Evolutionary conservation across 2,113 vertebrate species (phyloP), one percentile per base, ranked within the genome.

Genomic region (Echinops telfairi): DNA sequence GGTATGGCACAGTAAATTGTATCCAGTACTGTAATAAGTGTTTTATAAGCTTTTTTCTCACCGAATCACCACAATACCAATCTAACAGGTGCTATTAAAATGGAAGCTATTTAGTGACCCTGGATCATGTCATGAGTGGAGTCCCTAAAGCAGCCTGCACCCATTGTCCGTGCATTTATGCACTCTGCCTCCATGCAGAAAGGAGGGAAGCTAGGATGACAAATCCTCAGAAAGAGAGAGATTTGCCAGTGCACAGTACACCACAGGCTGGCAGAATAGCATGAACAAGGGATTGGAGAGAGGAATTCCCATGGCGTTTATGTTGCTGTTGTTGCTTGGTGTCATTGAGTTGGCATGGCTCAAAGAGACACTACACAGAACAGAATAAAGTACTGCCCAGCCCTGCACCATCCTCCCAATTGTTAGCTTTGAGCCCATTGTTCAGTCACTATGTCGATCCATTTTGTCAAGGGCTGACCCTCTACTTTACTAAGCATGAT

Each of bases 21-120:
- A 57, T 4, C 16, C 9, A 82, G n/a, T 86, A 79, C 79, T 80
- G 22, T 82, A 64, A 62, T 40, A 83, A 71, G 14, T n/a, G 12
- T 27, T 93, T 85, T 91, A 29, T 2, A 86, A 66, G 29, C 2
- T 62, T 89, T 93, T 62, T 88, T 88, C 83, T 86, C 77, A 23
- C 33, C 14, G 78, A 75, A 75, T 58, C 29, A 86, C 91, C 16
- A 75, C 25, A 89, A 31, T 12, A 27, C 75, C 53, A 58, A 29
- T n/a, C 1, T 76, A 71, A 92, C 20, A 70, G 86, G 40, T 40
- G 53, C 38, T 89, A 22, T 62, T 94, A 80, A 80, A 60, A 76
- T 76, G 84, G 36, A 58, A 62, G 23, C 29, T 27, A 70, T 83
- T 89, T 36, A 80, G 14, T 40, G 86, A 76, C 2, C 40, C 25